These are phyloP conservation scores for Phrynocephalus vlangalii DNA, from an alignment of 2,797 vertebrate genomes.

Conservation along the genomic window DNA sequence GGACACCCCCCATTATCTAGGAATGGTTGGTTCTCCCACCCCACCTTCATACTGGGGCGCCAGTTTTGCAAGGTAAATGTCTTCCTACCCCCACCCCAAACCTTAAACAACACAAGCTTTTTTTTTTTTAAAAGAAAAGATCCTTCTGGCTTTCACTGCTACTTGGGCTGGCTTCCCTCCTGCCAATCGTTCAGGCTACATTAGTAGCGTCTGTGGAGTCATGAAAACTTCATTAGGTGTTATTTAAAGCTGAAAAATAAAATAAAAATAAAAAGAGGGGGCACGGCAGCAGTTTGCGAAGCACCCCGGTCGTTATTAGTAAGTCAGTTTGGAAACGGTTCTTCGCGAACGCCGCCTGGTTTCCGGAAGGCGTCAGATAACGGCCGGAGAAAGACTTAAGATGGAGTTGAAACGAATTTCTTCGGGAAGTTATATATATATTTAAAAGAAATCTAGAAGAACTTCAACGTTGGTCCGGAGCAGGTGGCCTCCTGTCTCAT, in stretches of 20 bases:
- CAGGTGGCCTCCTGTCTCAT: not conserved
- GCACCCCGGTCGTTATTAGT: conserved; percentile 63
- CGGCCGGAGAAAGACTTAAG: not conserved
- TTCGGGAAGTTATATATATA: conserved; percentile 4
- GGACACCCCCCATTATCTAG: too few relatives aligned
- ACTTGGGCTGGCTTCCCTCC: not conserved
- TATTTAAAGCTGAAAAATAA: conserved; percentile 14
- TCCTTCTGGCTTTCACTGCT: rapidly evolving
- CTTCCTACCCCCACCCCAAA: too few relatives aligned
- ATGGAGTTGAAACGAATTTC: not conserved
- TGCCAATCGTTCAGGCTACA: not conserved
- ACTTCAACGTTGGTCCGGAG: conserved; percentile 13
- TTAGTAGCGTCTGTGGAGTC: not conserved
- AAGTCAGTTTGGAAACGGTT: conserved; percentile 61
- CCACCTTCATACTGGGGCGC: too few relatives aligned
- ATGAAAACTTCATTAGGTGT: not conserved
- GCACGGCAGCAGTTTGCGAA: conserved; percentile 25
- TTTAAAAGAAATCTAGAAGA: not conserved
- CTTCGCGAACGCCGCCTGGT: conserved; percentile 67
- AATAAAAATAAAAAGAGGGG: too few relatives aligned
- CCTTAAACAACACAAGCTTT: too few relatives aligned
- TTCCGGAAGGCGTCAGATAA: conserved; percentile 16
- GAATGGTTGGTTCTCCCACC: too few relatives aligned
- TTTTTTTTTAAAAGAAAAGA: not conserved
- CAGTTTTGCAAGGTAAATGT: not conserved